These are phyloP conservation scores for Helogale parvula DNA, from an alignment of 2,113 vertebrate species.

Conservation along the genomic window DNA sequence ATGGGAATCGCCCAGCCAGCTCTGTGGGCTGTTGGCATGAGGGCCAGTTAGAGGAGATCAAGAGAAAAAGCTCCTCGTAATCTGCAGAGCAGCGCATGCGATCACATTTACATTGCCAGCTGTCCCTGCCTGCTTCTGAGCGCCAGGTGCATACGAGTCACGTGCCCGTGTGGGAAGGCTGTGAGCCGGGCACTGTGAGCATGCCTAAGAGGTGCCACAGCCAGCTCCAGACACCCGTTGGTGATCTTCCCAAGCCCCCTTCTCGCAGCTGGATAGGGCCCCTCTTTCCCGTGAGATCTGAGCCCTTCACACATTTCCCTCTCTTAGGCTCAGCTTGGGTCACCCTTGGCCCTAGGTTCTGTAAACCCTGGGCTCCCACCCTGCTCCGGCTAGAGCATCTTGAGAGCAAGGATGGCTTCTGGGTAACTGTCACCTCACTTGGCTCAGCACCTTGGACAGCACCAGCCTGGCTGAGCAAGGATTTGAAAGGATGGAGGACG, in stretches of 20 bases:
- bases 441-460: not conserved
- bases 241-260: not conserved
- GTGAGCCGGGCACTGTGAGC: not conserved
- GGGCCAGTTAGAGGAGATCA: not conserved
- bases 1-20: not conserved
- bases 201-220: not conserved
- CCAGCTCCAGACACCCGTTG: not conserved
- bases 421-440: not conserved
- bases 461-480: not conserved
- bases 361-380: not conserved
- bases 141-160: fast-evolving
- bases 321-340: not conserved
- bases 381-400: not conserved
- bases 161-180: not conserved
- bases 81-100: not conserved
- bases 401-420: not conserved
- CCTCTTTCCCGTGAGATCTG: not conserved
- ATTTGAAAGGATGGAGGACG: not conserved
- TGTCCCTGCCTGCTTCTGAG: not conserved
- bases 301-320: not conserved
- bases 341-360: not conserved
- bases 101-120: not conserved
- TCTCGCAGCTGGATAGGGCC: not conserved
- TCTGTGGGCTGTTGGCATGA: fast-evolving
- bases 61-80: not conserved